Conservation (phyloP, 2,888 invertebrate species). For the Pseudococcus jackbeardsleyi region DNA sequence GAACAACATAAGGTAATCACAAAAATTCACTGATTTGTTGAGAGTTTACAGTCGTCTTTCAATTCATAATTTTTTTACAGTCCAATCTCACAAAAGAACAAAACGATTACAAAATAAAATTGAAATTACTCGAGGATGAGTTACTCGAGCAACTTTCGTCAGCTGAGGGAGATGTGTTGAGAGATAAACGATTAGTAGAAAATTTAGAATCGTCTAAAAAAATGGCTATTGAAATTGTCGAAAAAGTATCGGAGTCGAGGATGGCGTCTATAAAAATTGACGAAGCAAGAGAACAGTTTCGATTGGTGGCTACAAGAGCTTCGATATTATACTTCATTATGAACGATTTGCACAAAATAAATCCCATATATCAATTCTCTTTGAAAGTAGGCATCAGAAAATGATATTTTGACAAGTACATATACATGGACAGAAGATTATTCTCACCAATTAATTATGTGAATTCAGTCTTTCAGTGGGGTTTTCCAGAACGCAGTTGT, state of each 20-base stretch:
- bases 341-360: constrained; percentile 91
- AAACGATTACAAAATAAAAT: constrained; percentile 92
- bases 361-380: constrained; percentile 96
- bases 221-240: constrained; percentile 90
- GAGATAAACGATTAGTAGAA: constrained; percentile 89
- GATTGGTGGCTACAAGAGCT: constrained; percentile 87
- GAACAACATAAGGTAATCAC: constrained; percentile 78
- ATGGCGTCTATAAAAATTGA: constrained; percentile 89
- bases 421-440: background rate
- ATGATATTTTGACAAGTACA: background rate
- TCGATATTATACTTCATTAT: constrained; percentile 93
- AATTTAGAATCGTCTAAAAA: constrained; percentile 94
- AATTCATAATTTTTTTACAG: constrained; percentile 66
- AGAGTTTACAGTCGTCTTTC: background rate
- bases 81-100: constrained; percentile 89
- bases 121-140: constrained; percentile 93
- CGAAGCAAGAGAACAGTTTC: constrained; percentile 89
- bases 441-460: background rate
- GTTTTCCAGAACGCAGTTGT: constrained; percentile 89
- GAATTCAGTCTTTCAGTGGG: constrained; percentile 82
- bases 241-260: constrained; percentile 89
- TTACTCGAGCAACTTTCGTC: constrained; percentile 87
- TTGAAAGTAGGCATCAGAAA: constrained; percentile 75
- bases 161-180: constrained; percentile 88
- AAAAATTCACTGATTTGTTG: background rate